phyloP scores from a whole-genome alignment of 2,888 invertebrate species.

The Mermis nigrescens region DNA sequence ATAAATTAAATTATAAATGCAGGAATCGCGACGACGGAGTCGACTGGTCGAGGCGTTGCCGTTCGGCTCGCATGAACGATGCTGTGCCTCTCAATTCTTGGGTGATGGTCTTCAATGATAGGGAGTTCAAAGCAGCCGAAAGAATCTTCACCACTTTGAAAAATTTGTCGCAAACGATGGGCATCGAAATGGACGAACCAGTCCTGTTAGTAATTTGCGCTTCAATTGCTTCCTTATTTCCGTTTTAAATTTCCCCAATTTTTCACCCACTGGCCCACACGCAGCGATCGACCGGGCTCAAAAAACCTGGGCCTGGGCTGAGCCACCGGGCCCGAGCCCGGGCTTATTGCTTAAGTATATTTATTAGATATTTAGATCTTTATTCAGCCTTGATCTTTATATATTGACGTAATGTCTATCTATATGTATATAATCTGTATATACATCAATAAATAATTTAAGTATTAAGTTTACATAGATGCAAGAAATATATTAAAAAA shows the following conservation, averaged over 20 bases:
- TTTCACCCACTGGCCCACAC: not conserved
- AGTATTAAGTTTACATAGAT: too few relatives aligned
- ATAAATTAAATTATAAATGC: too few relatives aligned
- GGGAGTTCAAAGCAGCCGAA: not conserved
- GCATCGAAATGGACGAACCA: not conserved
- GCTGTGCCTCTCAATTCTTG: not conserved
- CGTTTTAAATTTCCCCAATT: not conserved
- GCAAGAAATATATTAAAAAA: too few relatives aligned
- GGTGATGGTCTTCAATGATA: not conserved
- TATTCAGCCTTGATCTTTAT: too few relatives aligned
- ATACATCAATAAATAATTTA: too few relatives aligned
- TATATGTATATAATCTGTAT: too few relatives aligned
- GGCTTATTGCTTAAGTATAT: too few relatives aligned
- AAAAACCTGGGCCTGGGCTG: too few relatives aligned
- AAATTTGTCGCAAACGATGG: conserved; percentile 11
- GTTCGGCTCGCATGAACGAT: not conserved
- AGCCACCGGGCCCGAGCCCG: too few relatives aligned
- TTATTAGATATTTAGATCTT: too few relatives aligned
- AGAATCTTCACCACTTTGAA: conserved; percentile 9
- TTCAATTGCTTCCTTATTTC: not conserved
- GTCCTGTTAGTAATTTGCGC: not conserved
- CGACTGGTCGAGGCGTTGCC: conserved; percentile 30
- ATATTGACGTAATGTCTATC: too few relatives aligned
- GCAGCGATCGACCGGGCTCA: not conserved
- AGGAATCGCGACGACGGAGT: conserved; percentile 39